A percentile compares a stretch with the other conserved stretches of the same genome.
Conservation (phyloP, 2,888 invertebrate species). For the Chironomus tentans region DNA sequence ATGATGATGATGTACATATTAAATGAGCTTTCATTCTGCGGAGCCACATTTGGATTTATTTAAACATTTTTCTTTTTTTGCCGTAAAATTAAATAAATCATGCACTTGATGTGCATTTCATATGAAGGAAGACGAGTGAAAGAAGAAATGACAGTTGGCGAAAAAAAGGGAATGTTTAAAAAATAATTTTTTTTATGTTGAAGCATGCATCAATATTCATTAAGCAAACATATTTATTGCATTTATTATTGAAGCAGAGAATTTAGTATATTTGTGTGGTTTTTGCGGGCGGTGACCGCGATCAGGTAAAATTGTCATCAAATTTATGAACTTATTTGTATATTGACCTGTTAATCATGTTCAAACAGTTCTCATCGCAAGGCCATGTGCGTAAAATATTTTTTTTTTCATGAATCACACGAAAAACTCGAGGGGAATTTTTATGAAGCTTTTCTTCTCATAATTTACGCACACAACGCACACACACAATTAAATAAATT, state of each 20-base stretch:
- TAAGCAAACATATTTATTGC: not conserved
- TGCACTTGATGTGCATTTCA: not conserved
- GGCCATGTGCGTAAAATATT: not conserved
- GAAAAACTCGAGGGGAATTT: conserved; percentile 2
- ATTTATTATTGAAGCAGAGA: not conserved
- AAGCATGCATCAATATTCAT: conserved; percentile 18
- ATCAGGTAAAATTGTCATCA: not conserved
- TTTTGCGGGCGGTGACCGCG: not conserved
- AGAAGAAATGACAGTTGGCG: not conserved
- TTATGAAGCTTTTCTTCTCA: not conserved
- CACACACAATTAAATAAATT: not conserved
- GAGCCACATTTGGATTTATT: conserved; percentile 21
- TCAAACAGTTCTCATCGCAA: no score
- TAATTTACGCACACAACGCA: conserved; percentile 2
- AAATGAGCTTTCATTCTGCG: conserved; percentile 1
- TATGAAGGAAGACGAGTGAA: not conserved
- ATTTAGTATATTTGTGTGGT: no score
- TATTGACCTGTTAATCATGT: no score
- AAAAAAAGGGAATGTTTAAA: not conserved
- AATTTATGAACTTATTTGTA: no score
- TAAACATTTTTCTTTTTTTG: no score
- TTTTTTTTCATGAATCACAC: not conserved
- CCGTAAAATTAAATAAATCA: not conserved
- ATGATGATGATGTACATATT: no score
- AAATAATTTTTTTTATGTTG: not conserved